These are phyloP conservation scores for Platycheirus albimanus DNA, from an alignment of 2,888 invertebrate species.

Conservation along the genomic window DNA sequence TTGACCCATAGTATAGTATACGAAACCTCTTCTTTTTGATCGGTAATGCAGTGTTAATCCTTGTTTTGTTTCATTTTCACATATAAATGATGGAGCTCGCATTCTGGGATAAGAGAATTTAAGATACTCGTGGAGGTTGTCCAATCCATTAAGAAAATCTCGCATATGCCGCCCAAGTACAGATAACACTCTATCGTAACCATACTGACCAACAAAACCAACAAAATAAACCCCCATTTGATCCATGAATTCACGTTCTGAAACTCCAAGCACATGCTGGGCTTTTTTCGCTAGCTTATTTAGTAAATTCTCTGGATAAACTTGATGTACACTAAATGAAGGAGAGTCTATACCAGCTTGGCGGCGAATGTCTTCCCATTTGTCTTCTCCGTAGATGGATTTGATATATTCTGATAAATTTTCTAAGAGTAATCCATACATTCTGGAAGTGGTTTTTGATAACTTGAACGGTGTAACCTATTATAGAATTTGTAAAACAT, in stretches of 20 bases:
- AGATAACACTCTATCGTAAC: conserved; percentile 95
- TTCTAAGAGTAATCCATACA: conserved; percentile 98
- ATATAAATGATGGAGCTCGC: conserved; percentile 97
- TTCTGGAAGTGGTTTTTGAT: conserved; percentile 83
- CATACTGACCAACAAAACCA: conserved; percentile 96
- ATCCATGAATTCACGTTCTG: conserved; percentile 95
- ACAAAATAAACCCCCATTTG: conserved; percentile 97
- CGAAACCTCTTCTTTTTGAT: conserved; percentile 95
- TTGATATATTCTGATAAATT: conserved; percentile 96
- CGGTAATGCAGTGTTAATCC: conserved; percentile 97
- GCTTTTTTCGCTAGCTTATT: conserved; percentile 93
- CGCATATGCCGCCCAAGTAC: conserved; percentile 96
- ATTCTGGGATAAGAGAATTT: conserved; percentile 96
- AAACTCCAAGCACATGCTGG: conserved; percentile 93
- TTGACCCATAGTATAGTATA: conserved; percentile 98
- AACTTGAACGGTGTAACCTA: too few species aligned
- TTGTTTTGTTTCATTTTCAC: conserved; percentile 96
- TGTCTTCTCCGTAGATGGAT: conserved; percentile 95
- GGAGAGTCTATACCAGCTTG: conserved; percentile 94
- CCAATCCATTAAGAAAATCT: conserved; percentile 97
- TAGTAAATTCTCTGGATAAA: conserved; percentile 95
- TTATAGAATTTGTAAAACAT: too few species aligned
- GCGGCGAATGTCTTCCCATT: conserved; percentile 95
- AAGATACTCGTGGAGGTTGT: conserved; percentile 98
- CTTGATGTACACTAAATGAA: conserved; percentile 94